These are phyloP conservation scores for Papilio demoleus DNA, from an alignment of 2,888 invertebrate species.

Conservation along the genomic window DNA sequence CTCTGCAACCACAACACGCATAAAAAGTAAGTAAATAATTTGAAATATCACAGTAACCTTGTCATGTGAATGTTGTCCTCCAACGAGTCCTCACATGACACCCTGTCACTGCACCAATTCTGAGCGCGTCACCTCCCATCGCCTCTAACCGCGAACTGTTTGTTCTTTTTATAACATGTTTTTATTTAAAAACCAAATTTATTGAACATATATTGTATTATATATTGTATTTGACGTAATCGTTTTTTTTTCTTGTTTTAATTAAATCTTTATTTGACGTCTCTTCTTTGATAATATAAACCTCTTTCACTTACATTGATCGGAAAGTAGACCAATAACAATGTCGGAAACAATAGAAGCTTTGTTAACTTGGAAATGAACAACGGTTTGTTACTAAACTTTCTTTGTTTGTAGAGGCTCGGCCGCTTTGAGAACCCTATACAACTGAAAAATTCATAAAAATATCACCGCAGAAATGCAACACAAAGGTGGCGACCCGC, in stretches of 20 bases:
- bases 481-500: neutral
- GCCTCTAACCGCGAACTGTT: conserved; percentile 13
- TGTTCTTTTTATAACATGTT: neutral
- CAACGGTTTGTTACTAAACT: neutral
- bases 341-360: conserved; percentile 2
- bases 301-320: neutral
- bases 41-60: conserved; percentile 16
- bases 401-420: neutral
- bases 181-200: neutral
- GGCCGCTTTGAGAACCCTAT: neutral
- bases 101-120: no score
- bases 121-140: no score
- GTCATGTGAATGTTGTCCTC: neutral
- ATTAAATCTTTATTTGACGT: neutral
- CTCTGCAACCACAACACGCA: conserved; percentile 61
- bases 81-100: neutral
- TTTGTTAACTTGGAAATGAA: conserved; percentile 1
- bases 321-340: neutral
- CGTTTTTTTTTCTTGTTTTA: neutral
- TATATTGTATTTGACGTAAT: no score
- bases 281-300: neutral
- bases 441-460: conserved; percentile 3
- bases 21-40: conserved; percentile 1
- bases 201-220: no score
- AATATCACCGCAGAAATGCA: conserved; percentile 1